These are phyloP conservation scores for Sus scrofa DNA, from an alignment of 2,113 vertebrate genomes.

Conservation along the genomic window DNA sequence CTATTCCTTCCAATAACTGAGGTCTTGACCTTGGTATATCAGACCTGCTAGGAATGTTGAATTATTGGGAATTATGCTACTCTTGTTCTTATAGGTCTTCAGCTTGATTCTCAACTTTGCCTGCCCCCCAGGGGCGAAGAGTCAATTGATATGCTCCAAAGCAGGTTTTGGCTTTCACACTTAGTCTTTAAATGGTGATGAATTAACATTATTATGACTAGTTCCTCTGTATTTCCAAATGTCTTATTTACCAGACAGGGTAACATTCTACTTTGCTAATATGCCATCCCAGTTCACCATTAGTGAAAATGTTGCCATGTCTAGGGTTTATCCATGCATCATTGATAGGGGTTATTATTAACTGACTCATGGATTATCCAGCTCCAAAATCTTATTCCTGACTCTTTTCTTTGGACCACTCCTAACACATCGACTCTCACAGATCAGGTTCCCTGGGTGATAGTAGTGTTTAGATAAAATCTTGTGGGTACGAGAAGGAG, in stretches of 20 bases:
- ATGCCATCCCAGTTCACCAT: not conserved
- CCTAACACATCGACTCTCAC: not conserved
- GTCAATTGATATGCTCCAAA: not conserved
- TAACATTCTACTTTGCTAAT: not conserved
- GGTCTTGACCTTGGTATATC: not conserved
- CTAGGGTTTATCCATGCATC: not conserved
- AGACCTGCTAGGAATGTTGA: not conserved
- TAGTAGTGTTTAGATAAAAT: not conserved
- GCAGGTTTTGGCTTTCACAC: not conserved
- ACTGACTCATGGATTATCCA: not conserved
- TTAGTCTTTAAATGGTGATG: not conserved
- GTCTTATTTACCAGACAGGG: not conserved
- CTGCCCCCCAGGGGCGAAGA: not conserved
- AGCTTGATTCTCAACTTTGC: not conserved
- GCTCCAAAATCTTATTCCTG: not conserved
- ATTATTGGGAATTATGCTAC: not conserved
- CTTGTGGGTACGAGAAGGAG: not conserved
- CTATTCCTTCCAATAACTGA: not conserved
- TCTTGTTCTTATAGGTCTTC: not conserved
- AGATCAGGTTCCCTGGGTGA: not conserved
- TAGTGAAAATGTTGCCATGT: not conserved
- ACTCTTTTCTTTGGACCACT: not conserved
- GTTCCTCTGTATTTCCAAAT: not conserved
- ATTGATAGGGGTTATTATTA: not conserved
- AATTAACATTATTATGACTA: not conserved